Evolutionary conservation across 1,140 invertebrate species (phyloP).

Genomic region (Caenorhabditis brenneri): DNA sequence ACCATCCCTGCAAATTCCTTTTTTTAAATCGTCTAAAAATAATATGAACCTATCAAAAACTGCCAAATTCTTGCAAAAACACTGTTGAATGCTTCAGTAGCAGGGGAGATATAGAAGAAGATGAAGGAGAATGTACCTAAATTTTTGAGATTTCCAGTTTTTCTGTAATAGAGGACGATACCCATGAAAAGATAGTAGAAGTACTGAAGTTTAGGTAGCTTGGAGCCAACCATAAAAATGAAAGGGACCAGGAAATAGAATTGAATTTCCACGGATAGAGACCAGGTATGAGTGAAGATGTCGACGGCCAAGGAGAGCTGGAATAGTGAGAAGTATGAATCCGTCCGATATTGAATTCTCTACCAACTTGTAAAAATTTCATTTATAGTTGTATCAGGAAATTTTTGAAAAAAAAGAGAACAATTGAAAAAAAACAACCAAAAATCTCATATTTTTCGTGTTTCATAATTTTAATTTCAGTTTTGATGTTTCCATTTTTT

Average conservation of each 20-base stretch:
- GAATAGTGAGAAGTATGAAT: too few species aligned
- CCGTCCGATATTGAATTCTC: too few species aligned
- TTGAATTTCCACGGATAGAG: conserved; percentile 38
- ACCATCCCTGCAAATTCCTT: background rate
- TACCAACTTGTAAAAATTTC: too few species aligned
- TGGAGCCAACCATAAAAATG: background rate
- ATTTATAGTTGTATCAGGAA: too few species aligned
- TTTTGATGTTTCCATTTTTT: too few species aligned
- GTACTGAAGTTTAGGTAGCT: background rate
- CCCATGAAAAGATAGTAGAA: too few species aligned
- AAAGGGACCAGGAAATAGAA: conserved; percentile 41
- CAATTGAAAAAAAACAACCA: too few species aligned
- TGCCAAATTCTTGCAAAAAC: conserved; percentile 24
- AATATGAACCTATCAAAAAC: background rate
- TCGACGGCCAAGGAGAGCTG: conserved; percentile 44
- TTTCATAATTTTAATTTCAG: too few species aligned
- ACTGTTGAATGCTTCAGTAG: background rate
- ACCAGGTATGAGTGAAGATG: conserved; percentile 45
- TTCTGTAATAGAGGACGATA: too few species aligned
- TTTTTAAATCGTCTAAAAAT: background rate
- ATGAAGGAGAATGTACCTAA: background rate
- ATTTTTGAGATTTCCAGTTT: too few species aligned
- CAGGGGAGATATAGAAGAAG: background rate
- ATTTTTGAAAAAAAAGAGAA: too few species aligned
- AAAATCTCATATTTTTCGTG: too few species aligned